Evolutionary conservation across 2,113 vertebrate species (phyloP).

Genomic region (Cyanoderma ruficeps): DNA sequence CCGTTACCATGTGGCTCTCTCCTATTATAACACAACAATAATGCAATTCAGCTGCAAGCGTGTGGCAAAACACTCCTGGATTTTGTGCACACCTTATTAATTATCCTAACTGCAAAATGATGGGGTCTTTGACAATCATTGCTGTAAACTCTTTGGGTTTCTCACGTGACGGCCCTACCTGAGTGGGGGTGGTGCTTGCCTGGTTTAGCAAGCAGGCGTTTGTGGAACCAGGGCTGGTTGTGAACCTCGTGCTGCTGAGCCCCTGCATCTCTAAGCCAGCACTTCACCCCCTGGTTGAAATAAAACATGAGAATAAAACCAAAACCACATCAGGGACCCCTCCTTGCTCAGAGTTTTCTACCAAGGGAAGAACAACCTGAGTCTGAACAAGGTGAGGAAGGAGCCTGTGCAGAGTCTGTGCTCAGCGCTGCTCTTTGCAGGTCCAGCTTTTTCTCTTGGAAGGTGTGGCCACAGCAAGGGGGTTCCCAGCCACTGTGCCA

Average conservation of each 20-base stretch:
- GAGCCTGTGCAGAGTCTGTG: rapidly evolving
- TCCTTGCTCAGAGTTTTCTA: not conserved
- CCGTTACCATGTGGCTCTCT: slow-evolving; percentile 45
- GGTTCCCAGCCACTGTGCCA: not conserved
- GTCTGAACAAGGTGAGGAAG: rapidly evolving
- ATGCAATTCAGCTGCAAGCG: slow-evolving; percentile 45
- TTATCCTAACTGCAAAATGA: slow-evolving; percentile 67
- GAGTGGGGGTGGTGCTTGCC: slow-evolving; percentile 10
- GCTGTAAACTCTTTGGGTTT: slow-evolving; percentile 38
- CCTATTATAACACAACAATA: slow-evolving; percentile 50
- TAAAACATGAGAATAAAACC: not conserved
- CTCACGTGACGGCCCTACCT: slow-evolving; percentile 41
- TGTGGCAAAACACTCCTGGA: slow-evolving; percentile 42
- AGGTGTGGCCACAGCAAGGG: not conserved
- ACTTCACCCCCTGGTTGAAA: not conserved
- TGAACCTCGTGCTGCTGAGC: not conserved
- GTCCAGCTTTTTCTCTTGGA: not conserved
- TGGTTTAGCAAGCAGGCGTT: not conserved
- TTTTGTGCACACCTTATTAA: slow-evolving; percentile 64
- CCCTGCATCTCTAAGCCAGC: not conserved
- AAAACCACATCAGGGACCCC: not conserved
- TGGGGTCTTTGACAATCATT: slow-evolving; percentile 52
- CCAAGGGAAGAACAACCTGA: not conserved
- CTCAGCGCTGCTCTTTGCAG: not conserved
- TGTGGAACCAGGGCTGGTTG: not conserved